Base-by-base conservation (phyloP, 1,140 invertebrate species). In the Notospermus geniculatus region DNA sequence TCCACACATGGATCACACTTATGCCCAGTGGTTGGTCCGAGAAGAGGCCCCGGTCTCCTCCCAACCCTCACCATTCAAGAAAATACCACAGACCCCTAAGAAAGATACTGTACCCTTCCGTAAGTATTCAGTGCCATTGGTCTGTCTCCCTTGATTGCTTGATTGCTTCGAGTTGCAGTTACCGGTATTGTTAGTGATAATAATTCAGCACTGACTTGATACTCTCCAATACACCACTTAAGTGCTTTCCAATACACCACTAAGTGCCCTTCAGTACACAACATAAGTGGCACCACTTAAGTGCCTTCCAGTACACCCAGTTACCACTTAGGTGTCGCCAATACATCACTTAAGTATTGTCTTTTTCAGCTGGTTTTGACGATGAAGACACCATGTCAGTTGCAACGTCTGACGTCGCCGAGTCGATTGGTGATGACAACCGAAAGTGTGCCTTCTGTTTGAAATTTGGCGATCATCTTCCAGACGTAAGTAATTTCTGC, bases 1-100 rank as follows among this genome's bases (percentile, higher is more conserved):
- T 28, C 79, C 80, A 9, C 66, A 46, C 36, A 53, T 28, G 29
- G 80, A 82, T 59, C 80, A 82, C 63, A 79, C 67, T 0, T 82
- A 81, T 65, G 77, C 79, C 15, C 78, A 78, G 58, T 82, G 79
- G 76, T 59, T 80, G 52, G 64, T 75, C 54, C 62, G 71, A 60
- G 60, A 65, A 39, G 62, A 58, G 25, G 11, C 45, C 4, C 67
- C 71, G 1, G 56, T 60, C 23, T 70, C 71, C 13, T 67, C 73
- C 4, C 77, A 78, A 60, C 73, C 72, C 11, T 77, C 75, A 28
- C 73, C 72, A 7, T 77, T 75, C 66, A 77, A 75, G 61, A 70
- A 59, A 52, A 19, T 70, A 4, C 54, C 54, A 56, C 43, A 55
- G 29, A 50, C 58, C 5, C 58, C n/a, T n/a, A 59, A 56, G 29